Base-by-base conservation (phyloP, 2,113 vertebrate species). In the Peromyscus leucopus region DNA sequence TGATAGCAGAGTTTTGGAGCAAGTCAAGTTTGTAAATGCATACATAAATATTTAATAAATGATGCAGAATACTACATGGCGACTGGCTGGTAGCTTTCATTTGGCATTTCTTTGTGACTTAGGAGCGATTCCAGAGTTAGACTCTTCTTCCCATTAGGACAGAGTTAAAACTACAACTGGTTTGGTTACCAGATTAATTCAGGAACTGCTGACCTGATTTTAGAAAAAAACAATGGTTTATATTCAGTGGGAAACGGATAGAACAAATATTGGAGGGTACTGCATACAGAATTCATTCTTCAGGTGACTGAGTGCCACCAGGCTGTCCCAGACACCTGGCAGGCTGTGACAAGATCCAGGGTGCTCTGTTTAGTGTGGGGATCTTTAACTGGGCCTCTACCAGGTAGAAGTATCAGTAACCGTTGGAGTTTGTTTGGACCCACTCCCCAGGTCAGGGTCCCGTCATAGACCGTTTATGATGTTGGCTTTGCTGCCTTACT, bases 31-130 rank as follows among this genome's bases (percentile, higher is more conserved):
- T 99, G 98, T 99, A 98, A 98, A 98, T 99, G 98, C 98, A 98
- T 98, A 98, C 98, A 98, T 98, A 98, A 98, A 98, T 98, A 97
- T 98, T 99, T 98, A 99, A 99, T 99, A 99, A 99, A 99, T 84
- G 97, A 98, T 95, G 98, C 97, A 98, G 98, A 97, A 94, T 95
- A 98, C 97, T 95, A 98, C 48, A 80, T 0, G 0, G 51, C 89
- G 67, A 42, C 91, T 61, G 97, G 85, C 91, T 98, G 93, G 67
- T 96, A 92, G 93, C 97, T 94, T 98, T 97, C 97, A 57, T 98
- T 82, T 21, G 51, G 7, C 10, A 4, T 86, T 59, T 59, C 61
- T 51, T 36, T 46, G 67, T 12, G 11, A 65, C 59, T 4, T 46
- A 19, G 39, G 16, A 63, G 74, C 72, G 31, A 17, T 42, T 61